These are phyloP conservation scores for Salvelinus sp. DNA, from an alignment of 2,113 vertebrate species.

Conservation along the genomic window DNA sequence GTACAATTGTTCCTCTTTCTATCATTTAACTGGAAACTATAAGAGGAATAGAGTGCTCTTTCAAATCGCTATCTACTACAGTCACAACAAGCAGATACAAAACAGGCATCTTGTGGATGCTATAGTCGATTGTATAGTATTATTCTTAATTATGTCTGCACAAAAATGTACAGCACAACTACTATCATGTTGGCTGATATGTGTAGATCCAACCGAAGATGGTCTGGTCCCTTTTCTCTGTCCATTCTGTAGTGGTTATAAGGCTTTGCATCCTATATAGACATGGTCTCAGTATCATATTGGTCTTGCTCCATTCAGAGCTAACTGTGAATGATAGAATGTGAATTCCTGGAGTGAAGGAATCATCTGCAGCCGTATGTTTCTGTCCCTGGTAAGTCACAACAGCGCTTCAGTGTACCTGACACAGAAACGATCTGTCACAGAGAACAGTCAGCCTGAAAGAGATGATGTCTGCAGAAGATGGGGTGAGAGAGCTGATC, in stretches of 20 bases:
- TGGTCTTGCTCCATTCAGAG: not conserved
- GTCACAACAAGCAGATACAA: not conserved
- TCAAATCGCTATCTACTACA: not conserved
- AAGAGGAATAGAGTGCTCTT: not conserved
- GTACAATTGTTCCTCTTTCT: conserved; percentile 5
- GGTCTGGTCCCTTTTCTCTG: no score
- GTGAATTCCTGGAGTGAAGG: not conserved
- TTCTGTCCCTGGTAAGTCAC: not conserved
- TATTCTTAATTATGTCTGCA: no score
- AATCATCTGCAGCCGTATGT: conserved; percentile 4
- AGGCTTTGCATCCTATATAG: no score
- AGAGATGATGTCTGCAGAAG: not conserved
- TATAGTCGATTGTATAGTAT: no score
- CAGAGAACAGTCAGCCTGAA: not conserved
- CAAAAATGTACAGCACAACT: no score
- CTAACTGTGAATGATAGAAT: not conserved
- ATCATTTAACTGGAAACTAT: not conserved
- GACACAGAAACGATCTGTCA: not conserved
- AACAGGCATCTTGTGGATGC: no score
- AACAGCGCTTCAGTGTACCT: not conserved
- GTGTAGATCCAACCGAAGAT: no score
- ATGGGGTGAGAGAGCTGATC: not conserved
- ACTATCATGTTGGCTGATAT: no score
- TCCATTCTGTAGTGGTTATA: no score
- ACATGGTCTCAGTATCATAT: not conserved